These are phyloP conservation scores for Bilobella aurantiaca DNA, from an alignment of 1,140 invertebrate species.

Conservation along the genomic window DNA sequence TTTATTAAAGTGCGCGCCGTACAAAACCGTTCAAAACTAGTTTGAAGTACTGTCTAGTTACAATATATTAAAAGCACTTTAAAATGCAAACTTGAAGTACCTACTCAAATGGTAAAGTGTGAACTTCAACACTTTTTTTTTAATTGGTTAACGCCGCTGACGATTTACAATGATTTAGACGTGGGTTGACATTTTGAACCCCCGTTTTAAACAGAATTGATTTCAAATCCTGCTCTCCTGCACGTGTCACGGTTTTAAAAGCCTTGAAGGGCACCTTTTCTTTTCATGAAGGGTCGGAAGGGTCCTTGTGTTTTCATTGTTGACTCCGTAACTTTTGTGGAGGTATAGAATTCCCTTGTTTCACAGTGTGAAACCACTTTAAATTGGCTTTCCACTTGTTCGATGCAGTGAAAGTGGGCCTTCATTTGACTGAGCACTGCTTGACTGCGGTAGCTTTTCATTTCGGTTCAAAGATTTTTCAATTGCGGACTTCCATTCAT, in stretches of 20 bases:
- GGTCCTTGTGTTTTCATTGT: neutral
- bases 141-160: too few species aligned
- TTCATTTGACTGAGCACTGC: neutral
- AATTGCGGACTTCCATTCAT: neutral
- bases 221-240: too few species aligned
- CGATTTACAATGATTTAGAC: too few species aligned
- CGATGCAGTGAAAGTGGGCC: too few species aligned
- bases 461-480: neutral
- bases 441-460: neutral
- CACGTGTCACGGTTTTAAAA: neutral
- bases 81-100: neutral
- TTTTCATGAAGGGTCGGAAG: neutral
- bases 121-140: constrained; percentile 7
- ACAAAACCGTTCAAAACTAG: too few species aligned
- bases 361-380: neutral
- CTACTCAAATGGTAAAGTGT: neutral
- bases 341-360: too few species aligned
- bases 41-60: too few species aligned
- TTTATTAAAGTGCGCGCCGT: too few species aligned
- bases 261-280: too few species aligned
- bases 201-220: too few species aligned
- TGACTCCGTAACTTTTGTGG: neutral
- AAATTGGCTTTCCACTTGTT: neutral
- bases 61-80: neutral
- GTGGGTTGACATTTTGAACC: too few species aligned